Evolutionary conservation across 2,888 invertebrate species (phyloP), one percentile per base, ranked within the genome.

Genomic region (Heliconius charithonia): DNA sequence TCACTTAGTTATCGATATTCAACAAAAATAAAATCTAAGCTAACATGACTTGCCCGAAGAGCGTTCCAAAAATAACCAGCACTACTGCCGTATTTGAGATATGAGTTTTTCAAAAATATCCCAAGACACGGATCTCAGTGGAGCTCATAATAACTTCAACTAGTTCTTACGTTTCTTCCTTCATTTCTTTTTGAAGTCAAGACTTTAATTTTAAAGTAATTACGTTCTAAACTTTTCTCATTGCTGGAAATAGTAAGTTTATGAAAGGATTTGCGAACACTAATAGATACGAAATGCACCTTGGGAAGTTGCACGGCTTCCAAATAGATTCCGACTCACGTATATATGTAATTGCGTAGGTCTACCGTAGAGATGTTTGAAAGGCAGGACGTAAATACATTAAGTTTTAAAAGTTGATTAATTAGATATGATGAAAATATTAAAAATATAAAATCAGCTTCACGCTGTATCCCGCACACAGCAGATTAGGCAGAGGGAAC

Each of bases 11-110:
- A 73, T 41, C 22, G 19, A 89, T 87, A 87, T 86, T 85, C 87
- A 63, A 89, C 90, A 85, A 88, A 92, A 93, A 93, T 91, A 92
- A 63, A 63, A 90, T 92, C 89, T 88, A 84, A 84, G 85, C 87
- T 83, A 88, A 87, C 88, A 88, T 84, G 83, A 87, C 87, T 87
- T 89, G 88, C 87, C 87, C 84, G 82, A 84, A 85, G 82, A 87
- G 85, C 85, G 86, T 63, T 85, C 87, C 86, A 83, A 87, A 88
- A 90, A 89, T 89, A 89, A 86, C 83, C 84, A 86, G 83, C 87
- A 86, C 86, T 87, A 79, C 85, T 85, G 86, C 82, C 85, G 86
- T 85, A 85, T 87, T 86, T 87, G 86, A 87, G 87, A 87, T 84
- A 69, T 69, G 69, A 69, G 86, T 84, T 88, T 84, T 86, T 88